Evolutionary conservation across 1,140 invertebrate species (phyloP).

Genomic region (Drosophila nannoptera): DNA sequence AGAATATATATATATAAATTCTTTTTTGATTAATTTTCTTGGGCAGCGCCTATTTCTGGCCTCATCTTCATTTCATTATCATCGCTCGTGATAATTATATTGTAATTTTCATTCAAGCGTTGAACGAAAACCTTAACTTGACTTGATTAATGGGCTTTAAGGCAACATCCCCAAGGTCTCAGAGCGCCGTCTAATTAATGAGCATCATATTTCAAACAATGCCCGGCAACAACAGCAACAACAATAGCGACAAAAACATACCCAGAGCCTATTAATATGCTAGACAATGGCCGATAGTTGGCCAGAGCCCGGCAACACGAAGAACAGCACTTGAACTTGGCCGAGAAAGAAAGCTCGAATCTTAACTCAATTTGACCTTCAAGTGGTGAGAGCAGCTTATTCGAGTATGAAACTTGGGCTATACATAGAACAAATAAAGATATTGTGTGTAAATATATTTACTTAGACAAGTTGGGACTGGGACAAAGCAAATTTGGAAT

Average conservation of each 20-base stretch:
- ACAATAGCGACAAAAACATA: background rate
- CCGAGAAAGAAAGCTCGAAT: background rate
- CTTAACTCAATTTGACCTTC: background rate
- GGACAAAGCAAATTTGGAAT: no score
- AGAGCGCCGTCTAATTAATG: conserved; percentile 57
- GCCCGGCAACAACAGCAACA: background rate
- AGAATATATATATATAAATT: no score
- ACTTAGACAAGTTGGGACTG: no score
- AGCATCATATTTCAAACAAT: conserved; percentile 41
- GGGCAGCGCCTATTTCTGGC: conserved; percentile 20
- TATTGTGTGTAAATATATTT: no score
- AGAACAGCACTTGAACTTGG: background rate
- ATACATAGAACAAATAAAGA: no score
- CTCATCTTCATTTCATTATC: conserved; percentile 26
- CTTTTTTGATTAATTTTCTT: conserved; percentile 54
- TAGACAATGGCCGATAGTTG: conserved; percentile 22
- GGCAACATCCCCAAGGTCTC: conserved; percentile 46
- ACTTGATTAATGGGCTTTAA: conserved; percentile 58
- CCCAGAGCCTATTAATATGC: conserved; percentile 39
- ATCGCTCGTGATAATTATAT: conserved; percentile 63
- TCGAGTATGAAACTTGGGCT: background rate
- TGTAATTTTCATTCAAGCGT: conserved; percentile 55
- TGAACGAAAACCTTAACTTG: conserved; percentile 38
- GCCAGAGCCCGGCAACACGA: conserved; percentile 9
- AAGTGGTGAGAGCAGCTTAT: background rate